Evolutionary conservation across 2,113 vertebrate genomes (phyloP).

Genomic region (Ptilorrhoa leucosticta): DNA sequence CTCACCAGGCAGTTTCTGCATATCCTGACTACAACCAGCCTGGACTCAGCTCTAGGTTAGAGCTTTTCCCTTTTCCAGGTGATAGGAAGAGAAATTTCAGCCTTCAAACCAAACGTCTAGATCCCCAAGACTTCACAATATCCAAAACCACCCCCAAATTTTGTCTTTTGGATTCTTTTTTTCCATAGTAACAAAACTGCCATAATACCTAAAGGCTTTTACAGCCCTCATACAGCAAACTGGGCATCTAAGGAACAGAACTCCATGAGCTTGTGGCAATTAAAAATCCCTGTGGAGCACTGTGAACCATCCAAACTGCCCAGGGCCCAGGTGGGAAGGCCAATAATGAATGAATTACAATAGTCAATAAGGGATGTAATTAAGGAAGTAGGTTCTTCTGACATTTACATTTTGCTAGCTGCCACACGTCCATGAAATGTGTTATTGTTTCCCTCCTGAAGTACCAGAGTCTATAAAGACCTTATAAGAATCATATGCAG

Average conservation of each 20-base stretch:
- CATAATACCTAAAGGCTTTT: not conserved
- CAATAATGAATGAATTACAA: constrained; percentile 38
- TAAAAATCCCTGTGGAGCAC: not conserved
- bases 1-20: not conserved
- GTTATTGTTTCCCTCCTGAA: not conserved
- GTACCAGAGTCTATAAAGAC: not conserved
- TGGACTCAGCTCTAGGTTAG: not conserved
- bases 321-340: not conserved
- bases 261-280: not conserved
- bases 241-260: not conserved
- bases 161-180: not conserved
- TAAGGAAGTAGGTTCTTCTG: constrained; percentile 11
- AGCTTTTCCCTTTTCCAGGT: not conserved
- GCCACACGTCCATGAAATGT: not conserved
- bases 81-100: not conserved
- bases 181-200: not conserved
- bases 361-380: not conserved
- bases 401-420: constrained; percentile 24
- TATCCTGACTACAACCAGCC: not conserved
- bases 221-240: not conserved
- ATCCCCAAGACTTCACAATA: not conserved
- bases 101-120: not conserved
- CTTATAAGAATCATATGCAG: not conserved
- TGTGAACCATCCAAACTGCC: not conserved
- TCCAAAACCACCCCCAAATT: not conserved